Base-by-base conservation (phyloP, 2,797 vertebrate genomes). In the Margarornis squamiger region DNA sequence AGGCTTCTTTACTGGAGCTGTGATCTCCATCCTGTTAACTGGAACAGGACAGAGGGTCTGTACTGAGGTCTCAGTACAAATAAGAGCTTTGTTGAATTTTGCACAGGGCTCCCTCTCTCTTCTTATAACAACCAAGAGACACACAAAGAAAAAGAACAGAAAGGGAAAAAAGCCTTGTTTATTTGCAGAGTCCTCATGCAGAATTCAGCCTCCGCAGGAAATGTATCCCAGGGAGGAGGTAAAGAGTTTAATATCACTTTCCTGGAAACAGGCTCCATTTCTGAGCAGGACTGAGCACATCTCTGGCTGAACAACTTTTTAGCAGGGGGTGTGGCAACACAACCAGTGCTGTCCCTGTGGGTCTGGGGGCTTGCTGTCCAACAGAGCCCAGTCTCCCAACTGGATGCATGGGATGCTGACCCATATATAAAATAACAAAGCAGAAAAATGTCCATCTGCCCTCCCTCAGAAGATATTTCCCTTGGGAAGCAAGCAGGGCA, bases 11-110 rank as follows among this genome's bases (percentile, higher is more conserved):
- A 81, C 87, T 91, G 94, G 88, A 92, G 86, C 87, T 96, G 88
- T 90, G 89, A 93, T 95, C 91, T 94, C 95, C 91, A 91, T 96
- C 93, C 95, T 93, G 89, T 95, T 94, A 96, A 90, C 95, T 94
- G 95, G 95, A 94, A 96, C 95, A 93, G 95, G 87, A 94, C 94
- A 92, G 94, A 93, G 93, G 92, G 95, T 80, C 95, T 96, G 75
- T 83, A 18, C 96, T 54, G 65, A 95, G 88, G 90, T 83, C 93
- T 81, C 82, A 27, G 96, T 51, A 97, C 95, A 96, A 96, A 94
- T 86, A 95, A 87, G 70, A 96, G 70, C 87, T 96, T 95, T 96
- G 96, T 96, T 96, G 82, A 71, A 70, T 96, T 89, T 86, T 59
- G 76, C 85, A 94, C 87, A 92, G 95, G 91, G 85, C 87, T 92